Conservation (phyloP, 2,113 vertebrate genomes). For the Prochilodus magdalenae region DNA sequence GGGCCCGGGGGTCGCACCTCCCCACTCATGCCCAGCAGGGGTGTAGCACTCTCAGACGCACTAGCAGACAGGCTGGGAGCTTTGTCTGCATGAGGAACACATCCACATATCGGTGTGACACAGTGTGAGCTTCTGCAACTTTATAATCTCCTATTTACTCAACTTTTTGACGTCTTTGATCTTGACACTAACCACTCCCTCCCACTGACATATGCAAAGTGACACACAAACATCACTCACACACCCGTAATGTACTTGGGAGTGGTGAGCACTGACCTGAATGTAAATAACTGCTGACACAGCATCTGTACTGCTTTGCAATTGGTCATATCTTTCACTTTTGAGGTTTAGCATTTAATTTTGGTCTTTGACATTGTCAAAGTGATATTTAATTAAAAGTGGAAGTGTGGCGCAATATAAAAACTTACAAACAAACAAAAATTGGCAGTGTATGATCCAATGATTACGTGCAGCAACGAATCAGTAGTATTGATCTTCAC, state of each 20-base stretch:
- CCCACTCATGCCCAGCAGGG: constrained; percentile 42
- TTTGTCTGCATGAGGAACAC: constrained; percentile 15
- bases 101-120: constrained; percentile 13
- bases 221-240: constrained; percentile 40
- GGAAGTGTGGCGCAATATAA: no score
- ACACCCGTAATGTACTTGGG: background rate
- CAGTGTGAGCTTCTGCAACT: constrained; percentile 32
- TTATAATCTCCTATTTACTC: constrained; percentile 12
- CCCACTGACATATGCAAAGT: constrained; percentile 22
- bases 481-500: no score
- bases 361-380: no score
- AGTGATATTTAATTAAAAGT: no score
- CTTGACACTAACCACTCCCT: constrained; percentile 38
- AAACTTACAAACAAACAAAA: no score
- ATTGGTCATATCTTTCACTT: no score
- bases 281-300: background rate
- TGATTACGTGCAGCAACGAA: no score
- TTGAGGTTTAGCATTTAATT: no score
- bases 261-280: background rate
- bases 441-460: no score
- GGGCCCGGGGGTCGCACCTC: constrained; percentile 41
- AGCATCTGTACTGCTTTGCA: no score
- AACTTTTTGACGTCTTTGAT: constrained; percentile 36
- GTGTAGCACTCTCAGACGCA: constrained; percentile 14
- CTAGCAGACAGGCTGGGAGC: constrained; percentile 21